Conservation (phyloP, 2,797 vertebrate species). For the Propithecus perrieri region DNA sequence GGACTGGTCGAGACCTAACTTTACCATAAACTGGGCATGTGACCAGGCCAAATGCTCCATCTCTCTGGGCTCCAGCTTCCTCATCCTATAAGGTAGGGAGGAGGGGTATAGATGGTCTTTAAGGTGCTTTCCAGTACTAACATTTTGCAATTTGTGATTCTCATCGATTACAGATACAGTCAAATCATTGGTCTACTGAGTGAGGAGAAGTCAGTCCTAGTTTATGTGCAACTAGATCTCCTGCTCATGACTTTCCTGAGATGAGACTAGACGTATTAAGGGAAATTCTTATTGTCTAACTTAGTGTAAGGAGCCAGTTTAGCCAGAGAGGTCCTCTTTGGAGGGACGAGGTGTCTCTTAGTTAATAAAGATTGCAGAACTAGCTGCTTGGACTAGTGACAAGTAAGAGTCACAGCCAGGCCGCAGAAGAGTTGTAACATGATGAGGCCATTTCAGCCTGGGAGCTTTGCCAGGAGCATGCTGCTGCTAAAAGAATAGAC, state of each 20-base stretch:
- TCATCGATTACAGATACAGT: neutral
- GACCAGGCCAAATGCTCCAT: neutral
- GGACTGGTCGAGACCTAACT: neutral
- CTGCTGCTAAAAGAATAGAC: neutral
- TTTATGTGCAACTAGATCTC: neutral
- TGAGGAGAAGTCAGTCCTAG: neutral
- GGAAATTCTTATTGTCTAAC: slow-evolving; percentile 12
- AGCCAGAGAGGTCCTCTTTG: neutral
- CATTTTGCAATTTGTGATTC: neutral
- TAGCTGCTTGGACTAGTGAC: neutral
- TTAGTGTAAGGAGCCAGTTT: neutral
- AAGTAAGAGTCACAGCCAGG: neutral
- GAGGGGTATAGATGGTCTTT: neutral
- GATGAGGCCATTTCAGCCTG: neutral
- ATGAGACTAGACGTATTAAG: neutral
- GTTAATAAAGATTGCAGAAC: slow-evolving; percentile 35
- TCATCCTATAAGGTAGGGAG: neutral
- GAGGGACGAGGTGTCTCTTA: neutral
- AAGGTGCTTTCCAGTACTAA: neutral
- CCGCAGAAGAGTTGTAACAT: neutral
- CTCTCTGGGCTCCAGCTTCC: neutral
- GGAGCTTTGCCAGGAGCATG: neutral
- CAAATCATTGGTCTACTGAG: neutral
- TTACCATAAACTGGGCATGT: neutral
- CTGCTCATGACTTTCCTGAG: neutral